A percentile compares a stretch with the other conserved stretches of the same genome.
Evolutionary conservation across 1,140 invertebrate species (phyloP).

Genomic region (Bombus ignitus): DNA sequence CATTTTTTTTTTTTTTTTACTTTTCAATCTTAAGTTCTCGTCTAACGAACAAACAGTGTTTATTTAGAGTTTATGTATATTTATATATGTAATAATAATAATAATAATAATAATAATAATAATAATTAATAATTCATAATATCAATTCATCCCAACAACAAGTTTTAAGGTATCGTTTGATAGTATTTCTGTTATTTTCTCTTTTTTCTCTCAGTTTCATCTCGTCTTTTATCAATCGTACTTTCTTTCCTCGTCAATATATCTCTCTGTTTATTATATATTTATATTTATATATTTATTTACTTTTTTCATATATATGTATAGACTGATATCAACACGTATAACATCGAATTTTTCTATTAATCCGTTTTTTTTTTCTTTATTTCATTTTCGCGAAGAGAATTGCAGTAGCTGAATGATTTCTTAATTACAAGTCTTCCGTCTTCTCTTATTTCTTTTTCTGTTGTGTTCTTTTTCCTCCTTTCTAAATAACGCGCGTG

Average conservation of each 20-base stretch:
- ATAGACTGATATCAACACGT: slow-evolving; percentile 75
- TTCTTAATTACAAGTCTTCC: slow-evolving; percentile 57
- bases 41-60: slow-evolving; percentile 75
- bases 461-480: no score
- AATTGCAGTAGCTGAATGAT: slow-evolving; percentile 54
- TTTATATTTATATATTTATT: slow-evolving; percentile 65
- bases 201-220: slow-evolving; percentile 23
- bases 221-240: slow-evolving; percentile 53
- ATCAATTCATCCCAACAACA: slow-evolving; percentile 75
- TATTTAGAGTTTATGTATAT: slow-evolving; percentile 75
- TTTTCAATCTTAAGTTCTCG: slow-evolving; percentile 53
- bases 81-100: slow-evolving; percentile 68
- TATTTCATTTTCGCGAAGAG: slow-evolving; percentile 47
- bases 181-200: slow-evolving; percentile 52
- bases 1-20: slow-evolving; percentile 4
- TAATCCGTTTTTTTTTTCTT: slow-evolving; percentile 40
- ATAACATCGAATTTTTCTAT: slow-evolving; percentile 70
- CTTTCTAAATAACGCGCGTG: slow-evolving; percentile 29
- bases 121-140: slow-evolving; percentile 68
- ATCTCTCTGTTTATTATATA: slow-evolving; percentile 72
- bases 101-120: slow-evolving; percentile 68
- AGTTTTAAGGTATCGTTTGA: slow-evolving; percentile 70
- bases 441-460: background rate
- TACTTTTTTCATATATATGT: slow-evolving; percentile 68
- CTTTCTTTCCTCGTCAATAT: slow-evolving; percentile 71